Base-by-base conservation (phyloP, 92 coral and sea anemone genomes). In the Hydrozoanthus gracilis region DNA sequence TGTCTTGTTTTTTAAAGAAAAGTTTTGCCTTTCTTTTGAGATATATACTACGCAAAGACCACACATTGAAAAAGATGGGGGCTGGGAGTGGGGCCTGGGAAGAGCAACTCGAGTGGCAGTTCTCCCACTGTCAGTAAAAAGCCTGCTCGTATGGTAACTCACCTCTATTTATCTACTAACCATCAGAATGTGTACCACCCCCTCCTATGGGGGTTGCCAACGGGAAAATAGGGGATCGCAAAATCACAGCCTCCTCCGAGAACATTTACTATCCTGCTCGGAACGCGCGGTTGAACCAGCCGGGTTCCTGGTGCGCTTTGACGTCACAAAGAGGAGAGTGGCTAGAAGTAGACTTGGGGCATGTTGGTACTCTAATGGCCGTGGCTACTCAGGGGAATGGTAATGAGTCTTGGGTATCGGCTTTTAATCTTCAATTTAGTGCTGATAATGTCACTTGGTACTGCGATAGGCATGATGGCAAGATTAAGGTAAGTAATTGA, bases 261-360 rank as follows among this genome's bases (percentile, higher is more conserved):
- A 86, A 77, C 2, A 8, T 72, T 17, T 86, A 74, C 4, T 78
- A 51, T 51, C 94, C 91, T 5, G 90, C 94, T 1, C 61, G 65
- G n/a, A 68, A 83, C 13, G 94, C 84, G 5, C 87, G 94, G 16
- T 88, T 91, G 0, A 69, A 83, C 44, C 72, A 72, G 47, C 60
- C 54, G 8, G 73, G 90, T 8, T 89, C 91, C 12, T 94, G 98
- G 98, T 94, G 98, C 54, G 95, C 95, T 3, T 83, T 61, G 12
- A 51, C 7, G 49, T 82, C 78, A 8, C 62, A 85, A 69, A 62
- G 83, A 35, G 89, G 82, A 4, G 93, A 94, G 62, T 94, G 95
- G 95, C 87, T 94, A n/a, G 88, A 92, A 67, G 82, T 94, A 14
- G 95, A 94, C 86, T 70, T 94, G 6, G 94, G 73, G 44, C 86